These are phyloP conservation scores for Chaenocephalus aceratus DNA, from an alignment of 2,113 vertebrate species.

Conservation along the genomic window DNA sequence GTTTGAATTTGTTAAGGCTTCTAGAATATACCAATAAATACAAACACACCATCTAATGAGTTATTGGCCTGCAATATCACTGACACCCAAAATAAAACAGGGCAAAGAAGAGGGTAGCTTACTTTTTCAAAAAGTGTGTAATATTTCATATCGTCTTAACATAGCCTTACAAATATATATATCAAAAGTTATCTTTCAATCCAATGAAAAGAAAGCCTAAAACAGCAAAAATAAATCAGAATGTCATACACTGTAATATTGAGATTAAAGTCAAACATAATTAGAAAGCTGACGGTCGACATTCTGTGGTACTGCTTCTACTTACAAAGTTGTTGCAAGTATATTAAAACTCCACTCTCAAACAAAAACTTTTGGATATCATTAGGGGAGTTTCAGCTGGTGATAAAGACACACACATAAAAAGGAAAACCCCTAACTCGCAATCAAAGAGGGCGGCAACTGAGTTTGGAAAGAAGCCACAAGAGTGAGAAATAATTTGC, in stretches of 20 bases:
- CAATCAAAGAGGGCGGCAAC: constrained; percentile 28
- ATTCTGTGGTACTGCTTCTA: background rate
- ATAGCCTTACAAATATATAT: no score
- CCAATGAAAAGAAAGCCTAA: no score
- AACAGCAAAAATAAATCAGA: no score
- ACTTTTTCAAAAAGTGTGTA: no score
- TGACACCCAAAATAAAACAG: background rate
- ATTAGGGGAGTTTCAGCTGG: constrained; percentile 2
- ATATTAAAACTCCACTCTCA: background rate
- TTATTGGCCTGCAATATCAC: background rate
- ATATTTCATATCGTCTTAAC: no score
- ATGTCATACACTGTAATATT: no score
- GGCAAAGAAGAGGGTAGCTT: background rate
- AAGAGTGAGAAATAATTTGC: constrained; percentile 15
- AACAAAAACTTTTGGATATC: constrained; percentile 16
- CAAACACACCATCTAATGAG: constrained; percentile 6
- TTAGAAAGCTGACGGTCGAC: background rate
- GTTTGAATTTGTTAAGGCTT: background rate
- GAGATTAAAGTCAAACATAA: no score
- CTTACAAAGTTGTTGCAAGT: constrained; percentile 5
- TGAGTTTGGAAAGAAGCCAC: constrained; percentile 27
- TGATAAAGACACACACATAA: constrained; percentile 32
- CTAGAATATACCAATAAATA: background rate
- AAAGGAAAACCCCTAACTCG: constrained; percentile 14
- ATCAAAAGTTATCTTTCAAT: no score